These are phyloP conservation scores for Cisticola juncidis DNA, from an alignment of 2,113 vertebrate genomes.

Conservation along the genomic window DNA sequence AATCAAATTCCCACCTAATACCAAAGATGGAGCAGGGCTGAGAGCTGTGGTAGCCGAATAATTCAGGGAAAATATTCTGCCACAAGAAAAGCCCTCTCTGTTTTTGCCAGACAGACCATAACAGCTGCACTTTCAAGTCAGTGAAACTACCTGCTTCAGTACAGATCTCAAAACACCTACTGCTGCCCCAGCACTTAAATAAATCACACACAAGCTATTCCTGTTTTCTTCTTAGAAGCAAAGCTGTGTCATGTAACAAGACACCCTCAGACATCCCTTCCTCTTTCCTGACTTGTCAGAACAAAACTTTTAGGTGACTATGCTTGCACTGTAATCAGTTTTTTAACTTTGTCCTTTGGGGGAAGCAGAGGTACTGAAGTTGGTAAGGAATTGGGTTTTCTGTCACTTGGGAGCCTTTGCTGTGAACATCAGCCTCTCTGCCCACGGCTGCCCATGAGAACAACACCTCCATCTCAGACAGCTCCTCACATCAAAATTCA, in stretches of 20 bases:
- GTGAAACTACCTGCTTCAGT: not conserved
- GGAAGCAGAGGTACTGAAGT: not conserved
- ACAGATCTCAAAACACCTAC: not conserved
- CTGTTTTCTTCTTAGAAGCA: not conserved
- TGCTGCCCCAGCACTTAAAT: not conserved
- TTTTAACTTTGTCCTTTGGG: not conserved
- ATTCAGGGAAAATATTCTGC: not conserved
- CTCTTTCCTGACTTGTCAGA: not conserved
- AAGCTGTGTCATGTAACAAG: not conserved
- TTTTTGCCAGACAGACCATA: not conserved
- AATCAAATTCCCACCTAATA: not conserved
- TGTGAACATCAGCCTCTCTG: not conserved
- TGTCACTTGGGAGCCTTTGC: not conserved
- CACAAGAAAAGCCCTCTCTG: not conserved
- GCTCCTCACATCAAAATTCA: not conserved
- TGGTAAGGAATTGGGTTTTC: not conserved
- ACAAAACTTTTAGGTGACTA: not conserved
- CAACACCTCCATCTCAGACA: not conserved
- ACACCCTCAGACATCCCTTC: not conserved
- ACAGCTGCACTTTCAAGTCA: not conserved
- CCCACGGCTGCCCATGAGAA: not conserved
- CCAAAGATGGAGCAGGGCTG: not conserved
- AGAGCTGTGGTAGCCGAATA: not conserved
- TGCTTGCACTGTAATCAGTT: not conserved
- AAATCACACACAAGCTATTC: not conserved